Percentiles rank a stretch among this genome's conserved stretches.
phyloP scores from a whole-genome alignment of 1,140 invertebrate genomes.

The Sesamia nonagrioides region DNA sequence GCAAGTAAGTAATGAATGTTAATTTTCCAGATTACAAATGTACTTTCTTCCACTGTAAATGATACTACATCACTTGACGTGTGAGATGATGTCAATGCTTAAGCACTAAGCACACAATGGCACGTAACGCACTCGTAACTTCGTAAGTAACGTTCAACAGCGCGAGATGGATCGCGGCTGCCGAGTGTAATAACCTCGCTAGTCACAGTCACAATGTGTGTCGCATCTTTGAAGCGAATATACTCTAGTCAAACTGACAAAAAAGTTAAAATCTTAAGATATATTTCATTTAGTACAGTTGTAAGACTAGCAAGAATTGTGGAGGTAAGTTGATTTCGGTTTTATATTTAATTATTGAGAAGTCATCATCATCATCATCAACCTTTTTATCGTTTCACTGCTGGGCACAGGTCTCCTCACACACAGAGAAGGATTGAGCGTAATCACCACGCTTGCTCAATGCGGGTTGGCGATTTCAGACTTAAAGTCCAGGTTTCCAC shows the following conservation, averaged over 20 bases:
- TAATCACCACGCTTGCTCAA: too few relatives aligned
- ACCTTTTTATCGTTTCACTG: too few relatives aligned
- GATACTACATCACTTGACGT: constrained; percentile 1
- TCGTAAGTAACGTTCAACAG: constrained; percentile 40
- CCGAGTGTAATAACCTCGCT: constrained; percentile 64
- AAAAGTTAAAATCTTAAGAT: constrained; percentile 5
- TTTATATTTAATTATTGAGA: neutral
- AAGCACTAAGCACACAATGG: constrained; percentile 54
- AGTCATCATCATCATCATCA: too few relatives aligned
- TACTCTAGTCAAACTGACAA: constrained; percentile 18
- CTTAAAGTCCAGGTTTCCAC: too few relatives aligned
- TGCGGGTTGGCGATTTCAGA: too few relatives aligned
- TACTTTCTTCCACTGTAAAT: neutral
- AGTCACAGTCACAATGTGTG: constrained; percentile 21
- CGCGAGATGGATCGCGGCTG: constrained; percentile 61
- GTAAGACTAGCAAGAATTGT: neutral
- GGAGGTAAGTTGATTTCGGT: neutral
- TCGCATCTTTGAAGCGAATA: constrained; percentile 24
- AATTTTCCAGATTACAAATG: neutral
- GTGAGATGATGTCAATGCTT: constrained; percentile 44
- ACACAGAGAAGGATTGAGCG: too few relatives aligned
- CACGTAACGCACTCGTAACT: constrained; percentile 54
- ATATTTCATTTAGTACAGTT: constrained; percentile 13
- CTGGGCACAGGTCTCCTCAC: too few relatives aligned
- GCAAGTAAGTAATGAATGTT: neutral